phyloP scores from a whole-genome alignment of 1,140 invertebrate genomes.

The Heliconius congener region DNA sequence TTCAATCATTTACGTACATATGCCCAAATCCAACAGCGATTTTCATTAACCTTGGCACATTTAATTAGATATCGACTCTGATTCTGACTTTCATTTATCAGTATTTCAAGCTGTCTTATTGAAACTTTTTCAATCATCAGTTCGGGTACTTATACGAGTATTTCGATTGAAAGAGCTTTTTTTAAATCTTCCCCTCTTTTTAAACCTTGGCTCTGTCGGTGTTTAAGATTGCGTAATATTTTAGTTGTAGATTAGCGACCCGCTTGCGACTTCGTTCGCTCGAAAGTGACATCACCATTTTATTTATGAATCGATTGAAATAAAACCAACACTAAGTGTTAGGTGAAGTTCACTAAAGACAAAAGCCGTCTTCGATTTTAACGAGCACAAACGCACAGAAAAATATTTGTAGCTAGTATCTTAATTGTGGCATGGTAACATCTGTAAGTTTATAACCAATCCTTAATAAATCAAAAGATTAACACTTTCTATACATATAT shows the following conservation, averaged over 20 bases:
- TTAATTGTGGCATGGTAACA: too few species aligned
- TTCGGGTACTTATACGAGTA: constrained; percentile 20
- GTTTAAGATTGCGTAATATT: constrained; percentile 16
- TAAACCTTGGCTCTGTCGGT: constrained; percentile 14
- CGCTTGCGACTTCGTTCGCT: too few species aligned
- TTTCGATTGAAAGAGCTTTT: constrained; percentile 11
- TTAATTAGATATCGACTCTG: constrained; percentile 8
- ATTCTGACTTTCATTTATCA: constrained; percentile 25
- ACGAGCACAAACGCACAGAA: too few species aligned
- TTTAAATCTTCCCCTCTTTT: constrained; percentile 21
- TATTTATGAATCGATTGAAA: too few species aligned
- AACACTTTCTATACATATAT: not conserved
- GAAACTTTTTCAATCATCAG: constrained; percentile 35
- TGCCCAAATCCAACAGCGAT: constrained; percentile 1
- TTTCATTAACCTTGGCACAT: constrained; percentile 12
- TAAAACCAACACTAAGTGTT: too few species aligned
- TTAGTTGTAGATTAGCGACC: not conserved
- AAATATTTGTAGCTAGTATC: too few species aligned
- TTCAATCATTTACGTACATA: not conserved
- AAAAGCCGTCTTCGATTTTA: too few species aligned
- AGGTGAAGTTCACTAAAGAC: too few species aligned
- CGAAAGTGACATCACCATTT: too few species aligned
- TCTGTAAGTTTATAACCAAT: too few species aligned
- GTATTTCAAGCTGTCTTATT: constrained; percentile 28
- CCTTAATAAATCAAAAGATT: too few species aligned